Base-by-base conservation (phyloP, 2,888 invertebrate genomes). In the Linnaemya vulpina region DNA sequence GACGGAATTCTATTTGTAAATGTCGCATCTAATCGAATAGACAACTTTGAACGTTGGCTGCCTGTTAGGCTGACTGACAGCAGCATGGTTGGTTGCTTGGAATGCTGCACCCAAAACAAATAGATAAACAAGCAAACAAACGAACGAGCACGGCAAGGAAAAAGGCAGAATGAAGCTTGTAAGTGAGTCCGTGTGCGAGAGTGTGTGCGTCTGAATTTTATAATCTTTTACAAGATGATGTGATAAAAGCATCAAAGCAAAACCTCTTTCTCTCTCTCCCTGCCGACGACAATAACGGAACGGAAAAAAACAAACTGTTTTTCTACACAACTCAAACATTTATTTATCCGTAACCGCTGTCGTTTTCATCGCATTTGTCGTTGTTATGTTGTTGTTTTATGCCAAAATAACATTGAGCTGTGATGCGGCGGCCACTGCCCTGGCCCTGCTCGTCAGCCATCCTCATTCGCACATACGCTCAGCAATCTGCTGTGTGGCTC, bases 241-340 rank as follows among this genome's bases (percentile, higher is more conserved):
- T 83, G 82, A 71, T 83, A 83, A 83, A 77, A 83, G 71, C 76
- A 77, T 77, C 82, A 83, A 83, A 71, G 76, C 43, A 46, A 91
- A 92, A 92, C 91, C 91, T 91, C 90, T 91, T 91, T 91, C 91
- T 91, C 91, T 90, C 91, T 90, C 75, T 77, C 84, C 78, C 78
- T 82, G 58, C 51, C 63, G 76, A 58, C 63, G 60, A 73, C n/a
- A n/a, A n/a, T n/a, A 68, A 80, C 25, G 63, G 74, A 71, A 82
- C 65, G 71, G 58, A 76, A 83, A 76, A 83, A 86, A 85, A 86
- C 81, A 79, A 85, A 85, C 58, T 85, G 85, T 85, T 85, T 85
- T 92, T 91, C 92, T 91, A 92, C 91, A 91, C 91, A 92, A 92
- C 91, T 92, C 91, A 92, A 92, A 92, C 91, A 92, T 92, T 92